These are phyloP conservation scores for Heliconius aoede DNA, from an alignment of 2,888 invertebrate species.

Conservation along the genomic window DNA sequence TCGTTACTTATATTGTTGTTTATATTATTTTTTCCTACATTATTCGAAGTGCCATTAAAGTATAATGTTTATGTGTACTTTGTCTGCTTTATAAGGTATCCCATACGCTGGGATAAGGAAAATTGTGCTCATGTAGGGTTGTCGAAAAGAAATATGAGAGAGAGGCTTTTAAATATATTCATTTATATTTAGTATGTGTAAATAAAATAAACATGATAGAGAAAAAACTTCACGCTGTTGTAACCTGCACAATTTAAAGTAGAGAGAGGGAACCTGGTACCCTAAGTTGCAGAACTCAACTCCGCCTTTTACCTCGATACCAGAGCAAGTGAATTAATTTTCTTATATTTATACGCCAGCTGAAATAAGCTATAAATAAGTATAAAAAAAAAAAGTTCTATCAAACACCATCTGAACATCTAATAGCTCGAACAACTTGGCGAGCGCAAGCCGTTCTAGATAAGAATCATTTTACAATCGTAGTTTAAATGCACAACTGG, in stretches of 20 bases:
- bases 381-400: neutral
- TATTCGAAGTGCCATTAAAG: conserved; percentile 29
- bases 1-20: conserved; percentile 26
- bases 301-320: too few relatives aligned
- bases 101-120: conserved; percentile 33
- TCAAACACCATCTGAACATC: neutral
- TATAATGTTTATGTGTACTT: conserved; percentile 40
- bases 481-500: conserved; percentile 15
- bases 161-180: neutral
- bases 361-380: neutral
- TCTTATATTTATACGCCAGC: too few relatives aligned
- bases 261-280: too few relatives aligned
- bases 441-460: neutral
- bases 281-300: too few relatives aligned
- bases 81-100: conserved; percentile 39
- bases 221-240: too few relatives aligned
- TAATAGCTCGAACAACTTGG: conserved; percentile 11
- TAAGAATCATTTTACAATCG: conserved; percentile 26
- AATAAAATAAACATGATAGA: neutral
- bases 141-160: conserved; percentile 28
- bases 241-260: too few relatives aligned
- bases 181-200: conserved; percentile 4
- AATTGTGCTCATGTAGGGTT: conserved; percentile 22
- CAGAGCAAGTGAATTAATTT: too few relatives aligned
- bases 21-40: conserved; percentile 26